These are phyloP conservation scores for Zaprionus kolodkinae DNA, from an alignment of 1,140 invertebrate species.

Conservation along the genomic window DNA sequence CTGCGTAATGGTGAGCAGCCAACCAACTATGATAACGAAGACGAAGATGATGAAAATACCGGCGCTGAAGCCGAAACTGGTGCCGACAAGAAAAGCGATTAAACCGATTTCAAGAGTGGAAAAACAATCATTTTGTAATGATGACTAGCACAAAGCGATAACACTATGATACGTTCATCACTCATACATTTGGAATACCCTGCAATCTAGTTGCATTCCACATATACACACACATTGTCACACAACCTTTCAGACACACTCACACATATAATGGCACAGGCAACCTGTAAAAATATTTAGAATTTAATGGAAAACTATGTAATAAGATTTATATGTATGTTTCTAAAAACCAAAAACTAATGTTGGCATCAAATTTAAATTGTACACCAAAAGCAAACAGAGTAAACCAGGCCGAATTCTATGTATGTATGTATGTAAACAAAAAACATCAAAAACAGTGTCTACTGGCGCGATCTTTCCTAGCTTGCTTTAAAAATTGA, in stretches of 20 bases:
- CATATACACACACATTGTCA: conserved; percentile 16
- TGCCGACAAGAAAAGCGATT: conserved; percentile 52
- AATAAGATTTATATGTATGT: conserved; percentile 55
- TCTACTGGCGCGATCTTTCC: conserved; percentile 18
- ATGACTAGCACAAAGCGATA: conserved; percentile 41
- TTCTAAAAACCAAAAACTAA: conserved; percentile 19
- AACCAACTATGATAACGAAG: conserved; percentile 96
- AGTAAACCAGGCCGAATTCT: conserved; percentile 17
- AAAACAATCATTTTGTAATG: conserved; percentile 31
- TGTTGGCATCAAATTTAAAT: conserved; percentile 34
- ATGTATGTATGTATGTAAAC: conserved; percentile 32
- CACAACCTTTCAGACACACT: conserved; percentile 7
- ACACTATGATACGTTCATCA: conserved; percentile 11
- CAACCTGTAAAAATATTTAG: conserved; percentile 49
- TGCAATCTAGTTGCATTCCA: conserved; percentile 36
- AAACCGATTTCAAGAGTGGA: conserved; percentile 3
- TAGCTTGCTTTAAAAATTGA: conserved; percentile 10
- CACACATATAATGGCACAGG: conserved; percentile 16
- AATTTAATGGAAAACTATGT: conserved; percentile 20
- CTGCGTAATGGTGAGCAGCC: conserved; percentile 96
- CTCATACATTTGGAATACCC: conserved; percentile 17
- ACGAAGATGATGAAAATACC: conserved; percentile 86
- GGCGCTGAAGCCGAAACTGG: conserved; percentile 58
- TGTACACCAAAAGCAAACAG: conserved; percentile 16
- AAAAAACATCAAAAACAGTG: neutral